Evolutionary conservation across 2,888 invertebrate species (phyloP).

Genomic region (Synergus laeviventris): DNA sequence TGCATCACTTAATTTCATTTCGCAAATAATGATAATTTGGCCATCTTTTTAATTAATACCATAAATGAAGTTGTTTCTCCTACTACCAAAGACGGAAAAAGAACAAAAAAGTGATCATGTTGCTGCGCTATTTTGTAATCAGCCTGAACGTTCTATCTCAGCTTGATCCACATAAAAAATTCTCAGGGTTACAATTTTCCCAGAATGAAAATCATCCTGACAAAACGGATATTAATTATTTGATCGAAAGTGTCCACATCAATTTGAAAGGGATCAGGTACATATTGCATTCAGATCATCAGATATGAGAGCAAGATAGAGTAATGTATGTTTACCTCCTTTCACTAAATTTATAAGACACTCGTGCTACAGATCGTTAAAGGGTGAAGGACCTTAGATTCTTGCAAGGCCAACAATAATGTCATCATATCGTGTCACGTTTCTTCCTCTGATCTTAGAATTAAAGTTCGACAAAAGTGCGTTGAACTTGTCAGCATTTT

Average conservation of each 20-base stretch:
- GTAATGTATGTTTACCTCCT: constrained; percentile 33
- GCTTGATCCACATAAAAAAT: constrained; percentile 7
- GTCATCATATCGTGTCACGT: constrained; percentile 9
- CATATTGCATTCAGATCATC: neutral
- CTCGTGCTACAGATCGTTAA: constrained; percentile 29
- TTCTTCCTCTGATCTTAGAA: neutral
- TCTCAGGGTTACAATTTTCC: neutral
- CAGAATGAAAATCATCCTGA: neutral
- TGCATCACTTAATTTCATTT: neutral
- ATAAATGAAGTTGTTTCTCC: constrained; percentile 5
- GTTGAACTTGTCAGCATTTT: neutral
- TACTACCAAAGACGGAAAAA: neutral
- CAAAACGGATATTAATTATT: neutral
- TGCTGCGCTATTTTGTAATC: neutral
- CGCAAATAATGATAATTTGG: neutral
- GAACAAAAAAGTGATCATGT: neutral
- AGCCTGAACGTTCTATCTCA: neutral
- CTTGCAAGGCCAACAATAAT: constrained; percentile 37
- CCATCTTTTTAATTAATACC: neutral
- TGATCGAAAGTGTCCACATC: neutral
- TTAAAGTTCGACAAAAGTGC: neutral
- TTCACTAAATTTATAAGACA: constrained; percentile 37
- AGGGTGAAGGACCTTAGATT: constrained; percentile 30
- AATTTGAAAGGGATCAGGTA: neutral
- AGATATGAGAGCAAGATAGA: constrained; percentile 1